A percentile compares a stretch with the other conserved stretches of the same genome.
Conservation (phyloP, 2,113 vertebrate genomes). For the Butastur rufipennis region DNA sequence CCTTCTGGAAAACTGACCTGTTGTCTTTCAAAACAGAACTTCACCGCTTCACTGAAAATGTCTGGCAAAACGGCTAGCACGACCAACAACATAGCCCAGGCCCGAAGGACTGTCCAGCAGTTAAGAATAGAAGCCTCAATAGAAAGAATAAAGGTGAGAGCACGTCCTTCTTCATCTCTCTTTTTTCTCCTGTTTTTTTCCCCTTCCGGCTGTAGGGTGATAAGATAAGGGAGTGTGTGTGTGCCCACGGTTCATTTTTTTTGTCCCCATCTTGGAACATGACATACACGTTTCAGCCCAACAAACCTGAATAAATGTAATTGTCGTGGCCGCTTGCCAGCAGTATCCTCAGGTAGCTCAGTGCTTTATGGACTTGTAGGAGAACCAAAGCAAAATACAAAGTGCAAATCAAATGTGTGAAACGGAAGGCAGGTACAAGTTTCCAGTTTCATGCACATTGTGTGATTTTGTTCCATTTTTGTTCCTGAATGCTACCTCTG, state of each 20-base stretch:
- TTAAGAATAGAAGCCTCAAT: conserved; percentile 86
- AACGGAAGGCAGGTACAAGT: neutral
- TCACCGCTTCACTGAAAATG: conserved; percentile 69
- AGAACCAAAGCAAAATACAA: neutral
- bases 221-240: fast-evolving
- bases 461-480: no score
- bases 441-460: no score
- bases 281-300: neutral
- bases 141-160: conserved; percentile 89
- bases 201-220: fast-evolving
- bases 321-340: neutral
- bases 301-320: neutral
- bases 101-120: conserved; percentile 86
- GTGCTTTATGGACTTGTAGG: neutral
- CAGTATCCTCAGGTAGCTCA: neutral
- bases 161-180: no score
- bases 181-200: fast-evolving
- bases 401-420: neutral
- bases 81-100: conserved; percentile 85
- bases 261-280: fast-evolving
- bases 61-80: conserved; percentile 85
- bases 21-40: neutral
- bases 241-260: neutral
- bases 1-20: neutral
- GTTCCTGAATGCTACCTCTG: neutral